A percentile compares a stretch with the other conserved stretches of the same genome.
Conservation (phyloP, 2,888 invertebrate genomes). For the Heliothis peltigera region DNA sequence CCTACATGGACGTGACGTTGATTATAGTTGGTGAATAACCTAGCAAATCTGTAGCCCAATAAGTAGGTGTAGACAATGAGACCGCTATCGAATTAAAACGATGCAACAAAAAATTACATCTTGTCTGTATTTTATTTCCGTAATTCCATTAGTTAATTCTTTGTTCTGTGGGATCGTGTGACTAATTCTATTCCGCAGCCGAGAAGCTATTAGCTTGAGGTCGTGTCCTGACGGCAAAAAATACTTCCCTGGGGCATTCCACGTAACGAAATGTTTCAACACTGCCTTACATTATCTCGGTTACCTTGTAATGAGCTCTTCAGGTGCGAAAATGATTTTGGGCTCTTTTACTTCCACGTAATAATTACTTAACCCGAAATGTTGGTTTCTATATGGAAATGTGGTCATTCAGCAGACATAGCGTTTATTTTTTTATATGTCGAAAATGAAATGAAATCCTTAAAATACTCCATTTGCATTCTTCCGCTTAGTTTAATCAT, state of each 20-base stretch:
- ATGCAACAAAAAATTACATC: neutral
- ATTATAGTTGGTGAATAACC: too few relatives aligned
- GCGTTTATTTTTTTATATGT: neutral
- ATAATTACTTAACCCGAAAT: conserved; percentile 29
- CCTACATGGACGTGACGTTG: too few relatives aligned
- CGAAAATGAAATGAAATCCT: too few relatives aligned
- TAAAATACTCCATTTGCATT: too few relatives aligned
- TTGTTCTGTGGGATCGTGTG: conserved; percentile 41
- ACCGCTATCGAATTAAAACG: too few relatives aligned
- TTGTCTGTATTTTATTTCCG: conserved; percentile 3
- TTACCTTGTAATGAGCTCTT: conserved; percentile 42
- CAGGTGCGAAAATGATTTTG: conserved; percentile 40
- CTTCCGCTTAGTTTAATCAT: neutral
- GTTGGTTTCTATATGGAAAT: conserved; percentile 14
- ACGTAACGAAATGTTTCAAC: conserved; percentile 44
- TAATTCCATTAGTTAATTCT: conserved; percentile 11
- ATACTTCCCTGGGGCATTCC: conserved; percentile 49
- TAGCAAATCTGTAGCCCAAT: too few relatives aligned
- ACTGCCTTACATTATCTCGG: conserved; percentile 44
- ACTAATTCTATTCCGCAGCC: conserved; percentile 59
- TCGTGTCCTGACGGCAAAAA: conserved; percentile 48
- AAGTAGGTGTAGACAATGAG: too few relatives aligned
- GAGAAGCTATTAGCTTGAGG: conserved; percentile 47
- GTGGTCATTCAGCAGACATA: neutral
- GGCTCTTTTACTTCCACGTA: conserved; percentile 25